Base-by-base conservation (phyloP, 2,113 vertebrate species). In the Hemicordylus capensis region DNA sequence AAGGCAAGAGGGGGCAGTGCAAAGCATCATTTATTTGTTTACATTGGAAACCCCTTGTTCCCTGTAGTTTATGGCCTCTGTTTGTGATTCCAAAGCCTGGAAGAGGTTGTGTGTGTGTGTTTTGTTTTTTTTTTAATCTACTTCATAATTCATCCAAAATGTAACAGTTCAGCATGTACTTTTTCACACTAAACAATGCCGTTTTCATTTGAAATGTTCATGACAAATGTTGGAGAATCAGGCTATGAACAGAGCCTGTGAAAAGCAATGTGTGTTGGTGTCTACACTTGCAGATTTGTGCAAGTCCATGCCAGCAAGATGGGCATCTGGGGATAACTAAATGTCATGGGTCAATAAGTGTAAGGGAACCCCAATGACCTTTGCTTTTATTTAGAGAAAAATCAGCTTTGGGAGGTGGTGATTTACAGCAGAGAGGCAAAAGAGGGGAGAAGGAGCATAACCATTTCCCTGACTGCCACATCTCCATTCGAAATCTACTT, bases 1-100 rank as follows among this genome's bases (percentile, higher is more conserved):
- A 70, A 85, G 75, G n/a, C 64, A 76, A 70, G 48, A 78, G 83
- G 56, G 54, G 31, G 39, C 54, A 78, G 28, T 77, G 31, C 22
- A 56, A 77, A 22, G n/a, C 61, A 84, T 6, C 69, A 77, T 78
- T 54, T 78, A 85, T 82, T 82, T 82, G 76, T 48, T 85, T 78
- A 59, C 54, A 44, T 78, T 77, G 64, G 54, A 78, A 85, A 46
- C 28, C 54, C 28, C 51, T 56, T 42, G 73, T 75, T 76, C 17
- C 24, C 37, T 76, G 46, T 59, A 15, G 20, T 67, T 84, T 37
- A 77, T 59, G 64, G 76, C 31, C 28, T 61, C 51, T 69, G 76
- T 76, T 84, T 76, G 67, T 74, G 22, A 6, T n/a, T 73, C 44
- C 72, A 82, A 39, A n/a, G 58, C 34, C 58, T 64, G 31, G 73